Evolutionary conservation across 1,140 invertebrate genomes (phyloP), one percentile per base, ranked within the genome.

Genomic region (Drosophila lowei): DNA sequence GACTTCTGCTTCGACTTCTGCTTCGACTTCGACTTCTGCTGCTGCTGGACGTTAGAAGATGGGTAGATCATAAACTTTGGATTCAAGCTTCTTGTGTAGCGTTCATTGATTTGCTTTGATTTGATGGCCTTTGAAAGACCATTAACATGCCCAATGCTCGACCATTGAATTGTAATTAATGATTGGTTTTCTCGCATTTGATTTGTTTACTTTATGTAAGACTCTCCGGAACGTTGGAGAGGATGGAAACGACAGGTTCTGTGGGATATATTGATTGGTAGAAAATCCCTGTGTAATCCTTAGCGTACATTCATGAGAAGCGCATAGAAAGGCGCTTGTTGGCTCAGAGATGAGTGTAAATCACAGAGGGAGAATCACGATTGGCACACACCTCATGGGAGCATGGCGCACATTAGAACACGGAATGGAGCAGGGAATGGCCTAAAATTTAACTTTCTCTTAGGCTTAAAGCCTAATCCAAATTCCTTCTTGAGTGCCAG

Each of bases 1-100:
- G 28, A 28, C 6, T 28, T 30, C 6, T 6, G 8, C 30, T 8
- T 9, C 30, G 9, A 30, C 30, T 2, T 13, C 3, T 5, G 30
- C 30, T 0, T 9, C 8, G 8, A 9, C 30, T 34, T 34, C 30
- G 9, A 9, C 9, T 34, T 34, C 9, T 34, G 3, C 28, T 16
- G 23, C 30, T 38, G 49, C 46, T 72, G 48, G 16, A 54, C 23
- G 23, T 23, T 23, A 23, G 56, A 52, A 23, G 56, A 52, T 53
- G 79, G 74, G 60, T 74, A 57, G 79, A 58, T 84, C 79, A 63
- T 84, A 79, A 75, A 83, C 74, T 83, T 75, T 42, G 42, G 23
- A 23, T 25, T 21, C 8, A 21, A 13, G 7, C 60, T 42, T 55
- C 38, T 42, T 18, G 42, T 30, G 41, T 25, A 49, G 68, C 58